These are phyloP conservation scores for Semicossyphus pulcher DNA, from an alignment of 2,113 vertebrate species.

Conservation along the genomic window DNA sequence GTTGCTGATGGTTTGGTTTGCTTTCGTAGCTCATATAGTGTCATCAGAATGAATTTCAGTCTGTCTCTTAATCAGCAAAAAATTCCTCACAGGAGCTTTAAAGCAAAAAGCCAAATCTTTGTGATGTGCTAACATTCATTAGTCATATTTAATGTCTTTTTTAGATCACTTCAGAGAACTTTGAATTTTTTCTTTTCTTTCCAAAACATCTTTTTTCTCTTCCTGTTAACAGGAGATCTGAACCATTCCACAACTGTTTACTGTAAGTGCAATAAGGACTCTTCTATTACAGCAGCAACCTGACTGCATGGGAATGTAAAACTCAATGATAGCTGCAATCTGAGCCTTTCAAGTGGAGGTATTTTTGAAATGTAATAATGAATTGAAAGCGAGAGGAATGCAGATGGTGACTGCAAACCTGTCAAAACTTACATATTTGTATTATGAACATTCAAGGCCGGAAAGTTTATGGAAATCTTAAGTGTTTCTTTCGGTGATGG, in stretches of 20 bases:
- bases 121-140: too few species aligned
- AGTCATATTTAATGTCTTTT: neutral
- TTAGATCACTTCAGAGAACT: conserved; percentile 3
- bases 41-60: too few species aligned
- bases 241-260: neutral
- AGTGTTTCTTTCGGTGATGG: neutral
- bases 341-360: neutral
- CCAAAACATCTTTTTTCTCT: neutral
- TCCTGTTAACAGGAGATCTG: neutral
- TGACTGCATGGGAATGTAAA: neutral
- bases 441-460: neutral
- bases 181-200: too few species aligned
- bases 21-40: too few species aligned
- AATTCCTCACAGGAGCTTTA: too few species aligned
- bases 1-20: too few species aligned
- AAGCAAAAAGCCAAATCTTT: too few species aligned
- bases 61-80: too few species aligned
- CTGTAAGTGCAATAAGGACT: neutral
- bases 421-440: neutral
- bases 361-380: neutral
- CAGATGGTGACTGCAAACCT: neutral
- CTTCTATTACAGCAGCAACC: neutral
- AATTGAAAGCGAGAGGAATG: neutral
- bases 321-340: neutral
- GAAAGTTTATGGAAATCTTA: neutral